Conservation (phyloP, 2,113 vertebrate species). For the Sturnus vulgaris region DNA sequence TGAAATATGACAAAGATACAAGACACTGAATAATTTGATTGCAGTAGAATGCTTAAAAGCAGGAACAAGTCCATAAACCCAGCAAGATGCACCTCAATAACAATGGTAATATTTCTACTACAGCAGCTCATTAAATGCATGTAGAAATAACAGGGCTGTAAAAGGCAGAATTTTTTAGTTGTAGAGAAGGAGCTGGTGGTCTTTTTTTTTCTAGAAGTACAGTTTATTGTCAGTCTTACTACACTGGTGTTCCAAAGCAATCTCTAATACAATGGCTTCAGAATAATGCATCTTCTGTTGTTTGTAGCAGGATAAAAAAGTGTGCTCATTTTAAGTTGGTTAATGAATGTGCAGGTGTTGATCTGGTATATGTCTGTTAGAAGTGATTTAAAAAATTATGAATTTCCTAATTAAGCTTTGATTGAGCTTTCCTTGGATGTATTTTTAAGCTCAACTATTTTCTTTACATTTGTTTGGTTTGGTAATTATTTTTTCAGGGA, state of each 20-base stretch:
- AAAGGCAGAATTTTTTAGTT: conserved; percentile 36
- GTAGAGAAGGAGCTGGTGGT: neutral
- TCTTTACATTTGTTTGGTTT: neutral
- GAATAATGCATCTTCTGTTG: neutral
- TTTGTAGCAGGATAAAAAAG: neutral
- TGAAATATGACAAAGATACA: neutral
- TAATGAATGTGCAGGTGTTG: neutral
- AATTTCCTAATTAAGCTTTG: neutral
- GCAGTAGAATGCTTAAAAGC: neutral
- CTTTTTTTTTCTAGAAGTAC: neutral
- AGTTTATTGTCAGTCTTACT: neutral
- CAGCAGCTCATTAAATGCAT: neutral
- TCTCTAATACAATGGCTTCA: neutral
- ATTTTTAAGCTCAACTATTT: neutral
- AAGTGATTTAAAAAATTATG: neutral
- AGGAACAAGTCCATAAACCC: neutral
- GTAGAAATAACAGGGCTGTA: neutral
- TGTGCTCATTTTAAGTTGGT: neutral
- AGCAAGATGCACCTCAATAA: neutral
- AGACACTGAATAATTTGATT: neutral
- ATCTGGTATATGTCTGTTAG: neutral
- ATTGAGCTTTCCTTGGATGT: neutral
- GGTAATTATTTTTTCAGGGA: neutral
- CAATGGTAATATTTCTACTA: neutral
- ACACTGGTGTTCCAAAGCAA: neutral